Evolutionary conservation across 2,888 invertebrate genomes (phyloP).

Genomic region (Portevinia maculata): DNA sequence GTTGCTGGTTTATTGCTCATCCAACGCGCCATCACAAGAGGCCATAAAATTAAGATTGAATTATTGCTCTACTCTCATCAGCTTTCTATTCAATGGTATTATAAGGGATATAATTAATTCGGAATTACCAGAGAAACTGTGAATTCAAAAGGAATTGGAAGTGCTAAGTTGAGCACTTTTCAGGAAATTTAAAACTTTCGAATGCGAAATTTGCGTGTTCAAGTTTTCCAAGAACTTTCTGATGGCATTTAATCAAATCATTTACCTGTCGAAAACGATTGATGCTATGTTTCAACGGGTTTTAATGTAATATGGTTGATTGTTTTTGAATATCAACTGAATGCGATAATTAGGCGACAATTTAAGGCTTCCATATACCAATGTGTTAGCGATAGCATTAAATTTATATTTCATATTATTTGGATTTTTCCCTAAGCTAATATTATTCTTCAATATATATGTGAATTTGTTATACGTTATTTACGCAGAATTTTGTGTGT

Average conservation of each 20-base stretch:
- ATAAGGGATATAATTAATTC: background rate
- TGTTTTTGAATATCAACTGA: background rate
- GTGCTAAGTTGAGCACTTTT: background rate
- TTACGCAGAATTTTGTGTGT: too few species aligned
- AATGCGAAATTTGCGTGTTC: background rate
- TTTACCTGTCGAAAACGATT: background rate
- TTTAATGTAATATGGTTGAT: background rate
- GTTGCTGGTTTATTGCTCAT: slow-evolving; percentile 1
- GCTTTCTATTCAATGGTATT: background rate
- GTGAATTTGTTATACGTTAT: too few species aligned
- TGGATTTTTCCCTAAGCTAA: too few species aligned
- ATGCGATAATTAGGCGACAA: background rate
- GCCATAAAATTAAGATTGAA: slow-evolving; percentile 66
- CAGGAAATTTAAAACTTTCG: background rate
- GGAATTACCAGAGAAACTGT: too few species aligned
- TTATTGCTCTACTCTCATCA: slow-evolving; percentile 37
- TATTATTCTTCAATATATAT: too few species aligned
- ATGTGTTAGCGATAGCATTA: too few species aligned
- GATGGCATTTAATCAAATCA: background rate
- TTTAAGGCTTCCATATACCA: too few species aligned
- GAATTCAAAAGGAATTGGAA: background rate
- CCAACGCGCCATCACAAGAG: slow-evolving; percentile 28
- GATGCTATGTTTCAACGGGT: background rate
- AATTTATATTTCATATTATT: too few species aligned
- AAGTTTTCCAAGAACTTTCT: background rate